These are phyloP conservation scores for Pseudomyrmex flavicornis DNA, from an alignment of 1,140 invertebrate genomes.

Conservation along the genomic window DNA sequence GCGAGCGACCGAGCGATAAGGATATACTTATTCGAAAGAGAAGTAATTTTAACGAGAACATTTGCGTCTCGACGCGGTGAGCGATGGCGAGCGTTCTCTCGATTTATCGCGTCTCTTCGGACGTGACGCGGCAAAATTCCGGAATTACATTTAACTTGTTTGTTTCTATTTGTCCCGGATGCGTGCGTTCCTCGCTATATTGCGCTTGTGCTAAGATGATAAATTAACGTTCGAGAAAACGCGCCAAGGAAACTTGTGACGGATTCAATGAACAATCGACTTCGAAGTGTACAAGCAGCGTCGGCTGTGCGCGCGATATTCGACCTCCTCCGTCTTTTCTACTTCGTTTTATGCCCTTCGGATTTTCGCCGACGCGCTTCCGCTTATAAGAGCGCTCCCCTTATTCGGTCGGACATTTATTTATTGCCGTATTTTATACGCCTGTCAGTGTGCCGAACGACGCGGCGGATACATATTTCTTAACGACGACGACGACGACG, in stretches of 20 bases:
- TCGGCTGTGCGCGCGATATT: background rate
- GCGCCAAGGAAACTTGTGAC: background rate
- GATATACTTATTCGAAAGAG: background rate
- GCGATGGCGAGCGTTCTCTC: background rate
- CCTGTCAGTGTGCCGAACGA: slow-evolving; percentile 31
- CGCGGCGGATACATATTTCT: slow-evolving; percentile 26
- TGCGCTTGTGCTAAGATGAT: background rate
- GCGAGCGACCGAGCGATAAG: background rate
- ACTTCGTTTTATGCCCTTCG: background rate
- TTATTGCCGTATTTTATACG: slow-evolving; percentile 46
- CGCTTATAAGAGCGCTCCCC: slow-evolving; percentile 25
- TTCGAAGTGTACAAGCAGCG: background rate
- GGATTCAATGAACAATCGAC: slow-evolving; percentile 17
- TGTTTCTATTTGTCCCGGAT: background rate
- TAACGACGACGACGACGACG: slow-evolving; percentile 16
- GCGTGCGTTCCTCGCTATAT: background rate
- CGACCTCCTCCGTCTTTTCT: slow-evolving; percentile 18
- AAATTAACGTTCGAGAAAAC: background rate
- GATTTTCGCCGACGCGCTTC: slow-evolving; percentile 24
- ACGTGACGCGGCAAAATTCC: slow-evolving; percentile 4
- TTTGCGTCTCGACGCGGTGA: background rate
- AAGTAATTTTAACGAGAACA: background rate
- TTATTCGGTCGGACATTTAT: slow-evolving; percentile 44
- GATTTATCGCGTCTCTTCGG: background rate
- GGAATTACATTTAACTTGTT: background rate